Evolutionary conservation across 2,888 invertebrate genomes (phyloP), one percentile per base, ranked within the genome.

Genomic region (Cataglyphis cursor): DNA sequence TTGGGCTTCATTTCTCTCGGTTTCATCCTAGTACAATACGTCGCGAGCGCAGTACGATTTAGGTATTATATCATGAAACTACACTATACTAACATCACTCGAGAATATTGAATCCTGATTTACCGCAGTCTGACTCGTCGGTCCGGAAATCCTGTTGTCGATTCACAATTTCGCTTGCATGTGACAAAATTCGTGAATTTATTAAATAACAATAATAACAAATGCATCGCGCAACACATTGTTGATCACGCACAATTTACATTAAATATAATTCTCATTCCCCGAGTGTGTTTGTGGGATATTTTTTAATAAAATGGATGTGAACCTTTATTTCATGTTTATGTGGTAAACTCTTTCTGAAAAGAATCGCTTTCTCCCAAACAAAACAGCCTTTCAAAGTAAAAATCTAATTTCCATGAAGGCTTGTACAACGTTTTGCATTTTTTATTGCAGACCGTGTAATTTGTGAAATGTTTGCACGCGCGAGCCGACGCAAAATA

Each of bases 11-110:
- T 80, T 80, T 75, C 62, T 68, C 62, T 68, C 57, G 78, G 61
- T 88, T 88, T 74, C 89, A 83, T 82, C 70, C 73, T 59, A 72
- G 64, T 83, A 80, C 80, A 87, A 88, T 88, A 89, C 73, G 78
- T 80, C 85, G 87, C 74, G 87, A 70, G 85, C 85, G 87, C 87
- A 68, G 76, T 87, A 83, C 85, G 82, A 85, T 88, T 89, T 88
- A 85, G 89, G 83, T 88, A 88, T 89, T 87, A 85, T 74, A 70
- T 76, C 64, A 81, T 76, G 85, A 82, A 88, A 84, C 75, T 80
- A 72, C 72, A 70, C 59, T 57, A 44, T 72, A 72, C 78, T 72
- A 72, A 80, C 78, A 80, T 80, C 78, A 80, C 78, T 80, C 78
- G 78, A 80, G 78, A 80, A 80, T 80, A 80, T 80, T 72, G 78